Base-by-base conservation (phyloP, 2,113 vertebrate species). In the Mus musculus region DNA sequence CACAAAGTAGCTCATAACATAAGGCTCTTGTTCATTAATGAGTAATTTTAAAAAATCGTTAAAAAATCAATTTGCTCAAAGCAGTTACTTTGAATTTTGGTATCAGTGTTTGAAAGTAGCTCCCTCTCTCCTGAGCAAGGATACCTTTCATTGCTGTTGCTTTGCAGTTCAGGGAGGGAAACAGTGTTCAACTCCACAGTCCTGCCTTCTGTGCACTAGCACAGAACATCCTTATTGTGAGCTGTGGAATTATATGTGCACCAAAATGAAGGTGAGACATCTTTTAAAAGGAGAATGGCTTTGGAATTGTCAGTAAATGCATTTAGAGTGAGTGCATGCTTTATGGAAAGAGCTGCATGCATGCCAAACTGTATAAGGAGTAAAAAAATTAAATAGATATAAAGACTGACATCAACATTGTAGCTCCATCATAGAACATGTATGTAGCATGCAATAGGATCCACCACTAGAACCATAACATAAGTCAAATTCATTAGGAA, bases 31-130 rank as follows among this genome's bases (percentile, higher is more conserved):
- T 93, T 93, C 17, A 59, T 2, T n/a, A 96, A 89, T 22, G 42
- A 72, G 14, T 54, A 65, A 14, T 88, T 80, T 80, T 1, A 78
- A 88, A 78, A 61, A 81, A n/a, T 95, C 54, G 82, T 82, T 56
- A 92, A 94, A 96, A 97, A 11, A 56, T 84, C 17, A 89, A 76
- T 65, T 8, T 61, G 80, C 10, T 49, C 71, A 88, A 93, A 89
- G 49, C 33, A 52, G 8, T 72, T 14, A 28, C 65, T 82, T 56
- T 20, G 17, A 17, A 1, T n/a, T 56, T 90, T 86, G 93, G 5
- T 49, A 77, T 12, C 33, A 56, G 9, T 80, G 22, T 11, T 28
- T 94, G 93, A 72, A 87, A 95, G 78, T 14, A 87, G 12, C 1
- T 1, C 26, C 73, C 89, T 77, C 95, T 16, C 0, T 88, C 13